Evolutionary conservation across 1,140 invertebrate species (phyloP), one percentile per base, ranked within the genome.

Genomic region (Bradysia coprophila): DNA sequence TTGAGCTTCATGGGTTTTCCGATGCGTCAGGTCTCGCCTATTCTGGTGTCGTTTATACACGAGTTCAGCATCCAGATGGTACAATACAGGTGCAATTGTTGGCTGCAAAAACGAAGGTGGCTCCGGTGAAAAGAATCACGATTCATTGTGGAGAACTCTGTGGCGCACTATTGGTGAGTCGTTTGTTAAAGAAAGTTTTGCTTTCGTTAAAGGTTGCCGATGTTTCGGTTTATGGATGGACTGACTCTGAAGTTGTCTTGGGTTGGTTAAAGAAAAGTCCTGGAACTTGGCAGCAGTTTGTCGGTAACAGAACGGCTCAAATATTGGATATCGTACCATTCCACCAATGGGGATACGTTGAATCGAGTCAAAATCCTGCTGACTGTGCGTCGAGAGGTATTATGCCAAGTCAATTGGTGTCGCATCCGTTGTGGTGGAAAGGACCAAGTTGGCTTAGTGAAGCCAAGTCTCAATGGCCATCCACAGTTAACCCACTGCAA

Each of bases 161-260:
- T 37, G 51, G 41, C 11, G 57, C 58, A 21, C 5, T 54, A 2
- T 34, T 60, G 19, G 18, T 59, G 20, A 43, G 49, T 8, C 31
- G 50, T 43, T 43, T 56, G 18, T 31, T 49, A 9, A 18, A 43
- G 24, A 45, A 41, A 8, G 39, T 58, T 4, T 22, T 40, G 21
- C 15, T 20, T 2, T 11, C 41, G n/a, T 18, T 51, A 9, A 34
- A 46, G 5, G 24, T 44, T 11, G n/a, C 37, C 4, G 38, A 47
- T 13, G 24, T n/a, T 3, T 24, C 21, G 8, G 4, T 39, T 10
- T 23, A 36, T 18, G 44, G 33, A 24, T 45, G 46, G 46, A 49
- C 53, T 2, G 61, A 64, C 51, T 61, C 56, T 0, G 53, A 41
- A 13, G 52, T 61, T n/a, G 51, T 49, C 2, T 44, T 64, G 5